Conservation (phyloP, 2,888 invertebrate genomes). For the Cerceris ruficornis region DNA sequence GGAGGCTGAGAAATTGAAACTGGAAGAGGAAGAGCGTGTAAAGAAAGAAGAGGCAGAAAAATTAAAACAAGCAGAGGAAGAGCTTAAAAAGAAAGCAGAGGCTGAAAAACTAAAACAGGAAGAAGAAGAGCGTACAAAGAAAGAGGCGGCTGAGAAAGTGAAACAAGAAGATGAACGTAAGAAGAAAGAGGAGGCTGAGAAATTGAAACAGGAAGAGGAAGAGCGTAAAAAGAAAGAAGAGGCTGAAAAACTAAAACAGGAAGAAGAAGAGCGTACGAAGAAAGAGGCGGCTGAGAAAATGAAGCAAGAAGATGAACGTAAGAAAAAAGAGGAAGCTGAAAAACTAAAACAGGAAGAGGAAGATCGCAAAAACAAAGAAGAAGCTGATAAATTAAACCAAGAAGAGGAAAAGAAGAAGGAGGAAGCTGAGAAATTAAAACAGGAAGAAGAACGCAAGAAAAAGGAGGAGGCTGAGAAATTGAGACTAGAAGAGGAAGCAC, state of each 20-base stretch:
- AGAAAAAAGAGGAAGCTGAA: conserved; percentile 48
- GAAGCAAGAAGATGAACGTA: conserved; percentile 32
- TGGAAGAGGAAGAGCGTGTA: conserved; percentile 43
- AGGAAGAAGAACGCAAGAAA: conserved; percentile 50
- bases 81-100: conserved; percentile 56
- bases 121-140: conserved; percentile 41
- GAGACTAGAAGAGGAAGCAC: conserved; percentile 42
- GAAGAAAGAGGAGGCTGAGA: conserved; percentile 47
- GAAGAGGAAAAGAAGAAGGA: conserved; percentile 48
- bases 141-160: conserved; percentile 57
- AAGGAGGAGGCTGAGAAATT: conserved; percentile 56
- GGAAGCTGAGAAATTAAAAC: conserved; percentile 47
- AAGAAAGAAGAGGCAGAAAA: conserved; percentile 53
- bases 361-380: conserved; percentile 44
- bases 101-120: conserved; percentile 51
- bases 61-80: conserved; percentile 38
- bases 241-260: conserved; percentile 42
- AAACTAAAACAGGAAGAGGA: conserved; percentile 49
- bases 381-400: conserved; percentile 45
- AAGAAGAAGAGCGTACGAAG: conserved; percentile 44
- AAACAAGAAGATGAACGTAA: conserved; percentile 45
- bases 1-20: conserved; percentile 50
- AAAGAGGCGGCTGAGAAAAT: conserved; percentile 49
- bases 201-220: conserved; percentile 46
- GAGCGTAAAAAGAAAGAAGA: conserved; percentile 44